Conservation (phyloP, 2,113 vertebrate species). For the Scartelaos histophorus region DNA sequence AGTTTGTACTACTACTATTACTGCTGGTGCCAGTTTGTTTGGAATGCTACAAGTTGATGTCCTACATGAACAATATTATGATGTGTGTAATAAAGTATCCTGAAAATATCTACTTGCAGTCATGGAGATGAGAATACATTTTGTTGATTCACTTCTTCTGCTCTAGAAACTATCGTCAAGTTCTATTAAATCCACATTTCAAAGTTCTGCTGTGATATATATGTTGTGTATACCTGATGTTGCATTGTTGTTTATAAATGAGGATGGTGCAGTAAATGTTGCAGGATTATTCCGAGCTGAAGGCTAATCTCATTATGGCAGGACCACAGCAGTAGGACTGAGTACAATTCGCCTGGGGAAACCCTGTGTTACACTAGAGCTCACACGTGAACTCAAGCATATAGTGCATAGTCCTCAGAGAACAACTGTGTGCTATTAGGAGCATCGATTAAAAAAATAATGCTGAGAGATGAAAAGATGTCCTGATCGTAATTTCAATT, state of each 20-base stretch:
- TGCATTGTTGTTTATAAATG: conserved; percentile 49
- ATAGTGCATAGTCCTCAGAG: background rate
- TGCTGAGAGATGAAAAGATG: background rate
- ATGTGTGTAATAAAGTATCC: too few relatives aligned
- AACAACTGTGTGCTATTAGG: background rate
- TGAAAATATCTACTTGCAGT: too few relatives aligned
- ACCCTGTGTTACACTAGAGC: conserved; percentile 27
- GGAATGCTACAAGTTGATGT: too few relatives aligned
- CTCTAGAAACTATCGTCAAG: background rate
- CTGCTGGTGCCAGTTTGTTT: too few relatives aligned
- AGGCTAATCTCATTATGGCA: conserved; percentile 71
- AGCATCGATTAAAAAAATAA: too few relatives aligned
- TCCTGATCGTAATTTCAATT: too few relatives aligned
- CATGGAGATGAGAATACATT: too few relatives aligned
- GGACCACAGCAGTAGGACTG: conserved; percentile 43
- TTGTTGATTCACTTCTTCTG: too few relatives aligned
- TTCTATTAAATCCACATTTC: conserved; percentile 5
- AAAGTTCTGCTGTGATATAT: conserved; percentile 2
- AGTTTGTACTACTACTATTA: too few relatives aligned
- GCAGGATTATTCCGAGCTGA: conserved; percentile 68
- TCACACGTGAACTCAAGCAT: background rate
- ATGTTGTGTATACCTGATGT: conserved; percentile 25
- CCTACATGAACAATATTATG: too few relatives aligned
- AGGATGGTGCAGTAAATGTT: conserved; percentile 53
- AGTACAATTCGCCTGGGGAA: conserved; percentile 41